Conservation (phyloP, 2,113 vertebrate species). For the Shinisaurus crocodilurus region DNA sequence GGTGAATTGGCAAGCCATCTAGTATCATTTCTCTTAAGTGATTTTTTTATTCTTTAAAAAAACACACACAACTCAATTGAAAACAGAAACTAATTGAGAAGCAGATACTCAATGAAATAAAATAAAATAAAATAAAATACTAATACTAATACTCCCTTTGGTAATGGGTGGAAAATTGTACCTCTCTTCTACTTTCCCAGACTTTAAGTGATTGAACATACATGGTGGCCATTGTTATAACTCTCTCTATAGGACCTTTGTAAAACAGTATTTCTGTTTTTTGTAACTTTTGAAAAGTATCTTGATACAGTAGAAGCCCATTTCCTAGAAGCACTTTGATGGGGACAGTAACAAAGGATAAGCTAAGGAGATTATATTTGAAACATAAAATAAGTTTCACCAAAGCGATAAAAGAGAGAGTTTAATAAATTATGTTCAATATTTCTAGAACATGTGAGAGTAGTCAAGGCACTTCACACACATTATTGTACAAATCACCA, state of each 20-base stretch:
- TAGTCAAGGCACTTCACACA: too few species aligned
- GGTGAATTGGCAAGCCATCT: slow-evolving; percentile 1
- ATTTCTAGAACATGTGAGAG: too few species aligned
- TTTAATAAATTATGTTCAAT: too few species aligned
- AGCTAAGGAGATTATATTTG: background rate
- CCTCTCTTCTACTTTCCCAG: background rate
- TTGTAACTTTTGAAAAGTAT: background rate
- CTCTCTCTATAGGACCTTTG: background rate
- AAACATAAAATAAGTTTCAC: background rate
- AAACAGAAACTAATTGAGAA: slow-evolving; percentile 27
- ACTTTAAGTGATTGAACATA: background rate
- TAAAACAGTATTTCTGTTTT: background rate
- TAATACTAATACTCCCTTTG: background rate
- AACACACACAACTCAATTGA: slow-evolving; percentile 2
- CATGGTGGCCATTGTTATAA: background rate
- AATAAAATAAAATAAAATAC: background rate
- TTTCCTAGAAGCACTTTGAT: background rate
- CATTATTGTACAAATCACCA: too few species aligned
- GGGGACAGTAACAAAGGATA: background rate
- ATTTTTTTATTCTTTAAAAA: background rate
- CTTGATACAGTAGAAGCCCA: background rate
- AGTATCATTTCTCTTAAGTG: slow-evolving; percentile 5
- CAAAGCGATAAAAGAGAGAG: background rate
- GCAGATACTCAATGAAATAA: background rate
- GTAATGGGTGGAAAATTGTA: background rate